These are phyloP conservation scores for Atherinomorus stipes DNA, from an alignment of 2,113 vertebrate genomes.

Conservation along the genomic window DNA sequence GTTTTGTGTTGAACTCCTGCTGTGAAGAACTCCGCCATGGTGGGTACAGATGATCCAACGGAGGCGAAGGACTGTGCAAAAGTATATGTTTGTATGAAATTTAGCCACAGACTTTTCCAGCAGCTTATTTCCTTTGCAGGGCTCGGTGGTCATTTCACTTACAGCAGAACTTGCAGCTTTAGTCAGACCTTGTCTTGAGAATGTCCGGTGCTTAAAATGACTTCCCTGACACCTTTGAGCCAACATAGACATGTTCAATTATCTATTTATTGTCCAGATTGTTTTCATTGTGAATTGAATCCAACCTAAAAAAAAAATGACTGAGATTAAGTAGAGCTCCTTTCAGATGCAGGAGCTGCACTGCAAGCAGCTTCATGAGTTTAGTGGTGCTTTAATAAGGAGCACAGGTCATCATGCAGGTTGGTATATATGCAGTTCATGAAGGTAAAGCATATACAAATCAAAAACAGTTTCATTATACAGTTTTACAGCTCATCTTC, in stretches of 20 bases:
- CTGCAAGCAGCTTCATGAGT: conserved; percentile 68
- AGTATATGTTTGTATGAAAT: conserved; percentile 70
- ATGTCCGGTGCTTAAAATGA: conserved; percentile 71
- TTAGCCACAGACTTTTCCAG: conserved; percentile 69
- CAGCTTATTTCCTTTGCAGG: conserved; percentile 68
- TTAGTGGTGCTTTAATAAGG: conserved; percentile 46
- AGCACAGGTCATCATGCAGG: conserved; percentile 74
- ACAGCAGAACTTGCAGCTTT: conserved; percentile 35
- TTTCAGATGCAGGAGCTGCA: conserved; percentile 66
- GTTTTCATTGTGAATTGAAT: conserved; percentile 67
- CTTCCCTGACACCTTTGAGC: conserved; percentile 53
- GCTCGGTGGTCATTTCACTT: conserved; percentile 68
- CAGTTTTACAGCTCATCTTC: too few relatives aligned
- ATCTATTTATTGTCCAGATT: conserved; percentile 21
- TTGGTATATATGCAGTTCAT: conserved; percentile 21
- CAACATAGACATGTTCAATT: conserved; percentile 30
- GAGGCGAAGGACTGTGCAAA: conserved; percentile 80
- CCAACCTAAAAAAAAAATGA: conserved; percentile 77
- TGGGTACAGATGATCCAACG: conserved; percentile 79
- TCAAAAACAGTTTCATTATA: too few relatives aligned
- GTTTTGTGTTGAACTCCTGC: conserved; percentile 18
- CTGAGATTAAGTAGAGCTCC: conserved; percentile 44
- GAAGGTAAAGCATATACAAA: too few relatives aligned
- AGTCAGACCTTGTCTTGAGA: conserved; percentile 72
- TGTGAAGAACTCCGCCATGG: conserved; percentile 74